A percentile compares a stretch with the other conserved stretches of the same genome.
These are phyloP conservation scores for Macrobrachium nipponense DNA, from an alignment of 1,140 invertebrate genomes.

Conservation along the genomic window DNA sequence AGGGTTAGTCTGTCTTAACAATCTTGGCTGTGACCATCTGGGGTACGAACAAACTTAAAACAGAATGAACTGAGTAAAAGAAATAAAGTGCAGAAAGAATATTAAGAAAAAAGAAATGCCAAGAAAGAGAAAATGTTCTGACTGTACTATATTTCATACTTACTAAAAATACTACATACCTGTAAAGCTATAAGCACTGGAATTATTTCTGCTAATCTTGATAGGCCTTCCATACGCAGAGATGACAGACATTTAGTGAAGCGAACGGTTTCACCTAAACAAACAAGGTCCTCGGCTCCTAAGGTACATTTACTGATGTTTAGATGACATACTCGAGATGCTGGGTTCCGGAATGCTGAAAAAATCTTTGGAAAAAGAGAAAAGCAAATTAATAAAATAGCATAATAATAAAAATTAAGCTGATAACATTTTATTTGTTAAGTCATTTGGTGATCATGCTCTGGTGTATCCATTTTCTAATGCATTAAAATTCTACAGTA, in stretches of 20 bases:
- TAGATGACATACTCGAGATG: conserved; percentile 71
- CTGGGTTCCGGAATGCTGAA: conserved; percentile 69
- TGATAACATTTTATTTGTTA: too few relatives aligned
- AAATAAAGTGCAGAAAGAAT: too few relatives aligned
- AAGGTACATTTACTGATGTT: conserved; percentile 71
- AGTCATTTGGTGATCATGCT: too few relatives aligned
- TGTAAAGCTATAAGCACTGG: conserved; percentile 71
- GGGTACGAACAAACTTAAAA: too few relatives aligned
- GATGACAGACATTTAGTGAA: conserved; percentile 71
- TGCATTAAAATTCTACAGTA: too few relatives aligned
- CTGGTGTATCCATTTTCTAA: too few relatives aligned
- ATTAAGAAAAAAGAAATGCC: neutral
- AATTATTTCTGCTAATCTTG: conserved; percentile 70
- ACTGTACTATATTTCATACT: neutral
- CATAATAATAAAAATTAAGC: neutral
- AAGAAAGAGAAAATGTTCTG: neutral
- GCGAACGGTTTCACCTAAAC: conserved; percentile 73
- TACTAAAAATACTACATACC: conserved; percentile 23
- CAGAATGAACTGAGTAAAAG: too few relatives aligned
- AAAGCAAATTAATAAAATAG: neutral
- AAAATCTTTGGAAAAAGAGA: conserved; percentile 51
- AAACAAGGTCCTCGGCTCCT: conserved; percentile 71
- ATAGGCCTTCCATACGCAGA: conserved; percentile 71
- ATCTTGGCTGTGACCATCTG: too few relatives aligned
- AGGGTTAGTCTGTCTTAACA: too few relatives aligned